phyloP scores from a whole-genome alignment of 2,797 vertebrate genomes.

The Gastrophryne carolinensis region DNA sequence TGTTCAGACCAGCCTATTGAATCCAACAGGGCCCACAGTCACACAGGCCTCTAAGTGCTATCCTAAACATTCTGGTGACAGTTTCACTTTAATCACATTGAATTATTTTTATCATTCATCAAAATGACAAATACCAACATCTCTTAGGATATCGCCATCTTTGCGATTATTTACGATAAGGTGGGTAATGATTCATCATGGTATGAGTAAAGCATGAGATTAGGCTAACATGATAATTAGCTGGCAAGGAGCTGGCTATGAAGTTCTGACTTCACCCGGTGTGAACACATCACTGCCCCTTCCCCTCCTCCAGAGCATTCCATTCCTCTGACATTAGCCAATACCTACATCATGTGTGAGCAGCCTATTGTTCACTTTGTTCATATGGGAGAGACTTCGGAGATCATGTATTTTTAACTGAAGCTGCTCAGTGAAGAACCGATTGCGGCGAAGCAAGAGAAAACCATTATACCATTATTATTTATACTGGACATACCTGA shows the following conservation, averaged over 20 bases:
- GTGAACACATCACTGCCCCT: background rate
- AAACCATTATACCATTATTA: too few species aligned
- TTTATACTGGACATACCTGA: background rate
- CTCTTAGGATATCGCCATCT: background rate
- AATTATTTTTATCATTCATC: too few species aligned
- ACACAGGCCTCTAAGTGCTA: too few species aligned
- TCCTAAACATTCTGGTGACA: too few species aligned
- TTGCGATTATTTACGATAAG: background rate
- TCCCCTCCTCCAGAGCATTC: slow-evolving; percentile 25
- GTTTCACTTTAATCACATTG: too few species aligned
- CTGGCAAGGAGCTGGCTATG: background rate
- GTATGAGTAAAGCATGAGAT: background rate
- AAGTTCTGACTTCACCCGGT: slow-evolving; percentile 4
- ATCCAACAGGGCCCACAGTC: too few species aligned
- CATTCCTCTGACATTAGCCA: slow-evolving; percentile 36
- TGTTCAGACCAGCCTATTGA: too few species aligned
- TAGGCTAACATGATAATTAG: slow-evolving; percentile 1
- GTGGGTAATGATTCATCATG: background rate
- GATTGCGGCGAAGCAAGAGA: background rate
- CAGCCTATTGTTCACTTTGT: background rate
- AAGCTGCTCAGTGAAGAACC: background rate
- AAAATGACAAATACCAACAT: too few species aligned
- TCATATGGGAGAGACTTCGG: background rate
- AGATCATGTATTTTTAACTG: background rate
- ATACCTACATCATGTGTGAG: background rate